Evolutionary conservation across 1,140 invertebrate genomes (phyloP), one percentile per base, ranked within the genome.

Genomic region (Drosophila setifemur): DNA sequence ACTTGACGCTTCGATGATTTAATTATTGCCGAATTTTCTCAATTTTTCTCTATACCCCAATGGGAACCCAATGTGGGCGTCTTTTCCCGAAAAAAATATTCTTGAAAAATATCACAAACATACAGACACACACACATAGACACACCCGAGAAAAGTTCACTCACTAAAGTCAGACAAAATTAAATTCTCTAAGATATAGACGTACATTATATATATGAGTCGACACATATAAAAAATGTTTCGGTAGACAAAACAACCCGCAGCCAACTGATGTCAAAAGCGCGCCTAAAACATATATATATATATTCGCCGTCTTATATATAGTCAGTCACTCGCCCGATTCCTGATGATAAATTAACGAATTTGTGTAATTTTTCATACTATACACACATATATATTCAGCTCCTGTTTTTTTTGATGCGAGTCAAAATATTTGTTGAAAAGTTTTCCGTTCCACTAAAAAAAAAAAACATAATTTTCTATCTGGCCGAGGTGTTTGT

Each of bases 1-100:
- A 61, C 76, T 57, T 55, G 37, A 71, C 47, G 71, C 19, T 83
- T 83, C 79, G 75, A 83, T 83, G 79, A 83, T 83, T 83, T 86
- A 83, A 83, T 83, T 83, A 83, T 83, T 79, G 69, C 66, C 33
- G 42, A 25, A 66, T 45, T 33, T 76, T 71, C 58, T 35, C 11
- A 72, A 58, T 69, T 16, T 55, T 75, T 35, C 60, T 44, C 70
- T 63, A 58, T 55, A 58, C 43, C 33, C 44, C 50, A 39, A 29
- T 43, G 54, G 48, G 39, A n/a, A 54, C 18, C 26, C 0, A 35
- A 54, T 49, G 79, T 83, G 81, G 79, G 79, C 79, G 79, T 54
- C 26, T 33, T 49, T 74, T 48, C 29, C 19, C 31, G 26, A 49
- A 73, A 75, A 18, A 42, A 16, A 45, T 60, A 25, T 61, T 45